Evolutionary conservation across 1,140 invertebrate species (phyloP).

Genomic region (Battus philenor): DNA sequence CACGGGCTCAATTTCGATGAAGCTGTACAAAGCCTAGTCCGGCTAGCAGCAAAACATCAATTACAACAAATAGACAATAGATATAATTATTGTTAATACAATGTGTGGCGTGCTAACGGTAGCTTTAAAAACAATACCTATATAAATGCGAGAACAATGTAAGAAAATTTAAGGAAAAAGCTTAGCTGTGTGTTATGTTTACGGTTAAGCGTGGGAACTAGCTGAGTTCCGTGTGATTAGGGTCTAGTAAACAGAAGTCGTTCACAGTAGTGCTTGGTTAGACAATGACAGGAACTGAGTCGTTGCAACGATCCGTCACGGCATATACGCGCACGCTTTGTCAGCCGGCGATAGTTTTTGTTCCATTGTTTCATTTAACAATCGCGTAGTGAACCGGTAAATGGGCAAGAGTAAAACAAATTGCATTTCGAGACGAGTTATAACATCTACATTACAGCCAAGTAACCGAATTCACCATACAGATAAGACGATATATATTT

Average conservation of each 20-base stretch:
- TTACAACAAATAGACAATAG: no score
- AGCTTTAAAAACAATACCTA: no score
- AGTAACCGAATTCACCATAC: no score
- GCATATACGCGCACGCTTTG: constrained; percentile 30
- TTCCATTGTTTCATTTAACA: constrained; percentile 30
- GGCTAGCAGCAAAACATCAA: no score
- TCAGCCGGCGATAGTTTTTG: constrained; percentile 29
- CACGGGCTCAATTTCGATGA: no score
- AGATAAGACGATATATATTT: no score
- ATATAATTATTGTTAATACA: no score
- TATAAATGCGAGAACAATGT: no score
- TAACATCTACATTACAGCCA: neutral
- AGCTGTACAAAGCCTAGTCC: no score
- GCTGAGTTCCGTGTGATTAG: constrained; percentile 25
- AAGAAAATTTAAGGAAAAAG: no score
- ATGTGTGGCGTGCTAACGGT: no score
- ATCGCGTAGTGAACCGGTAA: constrained; percentile 27
- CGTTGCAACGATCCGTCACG: constrained; percentile 40
- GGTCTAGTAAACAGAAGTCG: constrained; percentile 26
- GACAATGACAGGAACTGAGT: constrained; percentile 57
- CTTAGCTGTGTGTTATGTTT: no score
- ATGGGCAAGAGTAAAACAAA: constrained; percentile 20
- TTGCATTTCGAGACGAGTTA: constrained; percentile 21
- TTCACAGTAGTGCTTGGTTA: constrained; percentile 28
- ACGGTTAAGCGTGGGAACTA: constrained; percentile 30